Evolutionary conservation across 2,797 vertebrate species (phyloP).

Genomic region (Gallinago solitaria): DNA sequence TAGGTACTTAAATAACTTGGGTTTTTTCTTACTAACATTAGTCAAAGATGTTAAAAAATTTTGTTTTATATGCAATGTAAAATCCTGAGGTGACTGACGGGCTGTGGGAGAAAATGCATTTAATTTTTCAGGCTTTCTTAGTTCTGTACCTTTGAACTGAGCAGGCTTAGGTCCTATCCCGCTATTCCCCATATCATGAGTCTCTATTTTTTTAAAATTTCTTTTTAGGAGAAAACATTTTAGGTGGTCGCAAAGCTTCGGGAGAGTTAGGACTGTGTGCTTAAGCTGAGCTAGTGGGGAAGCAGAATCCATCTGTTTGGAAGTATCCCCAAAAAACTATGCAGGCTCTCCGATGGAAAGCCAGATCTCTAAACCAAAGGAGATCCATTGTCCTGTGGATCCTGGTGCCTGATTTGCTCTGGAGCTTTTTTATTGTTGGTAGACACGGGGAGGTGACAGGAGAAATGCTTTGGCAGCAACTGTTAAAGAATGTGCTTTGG

Average conservation of each 20-base stretch:
- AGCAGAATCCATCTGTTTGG: not conserved
- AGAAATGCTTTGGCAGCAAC: not conserved
- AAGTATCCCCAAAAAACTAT: not conserved
- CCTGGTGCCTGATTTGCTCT: not conserved
- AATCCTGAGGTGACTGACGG: not conserved
- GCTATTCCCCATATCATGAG: rapidly evolving
- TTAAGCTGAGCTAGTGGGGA: not conserved
- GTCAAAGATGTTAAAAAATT: not conserved
- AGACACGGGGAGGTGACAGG: not conserved
- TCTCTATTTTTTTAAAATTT: not conserved
- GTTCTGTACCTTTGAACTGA: not conserved
- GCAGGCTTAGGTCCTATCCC: not conserved
- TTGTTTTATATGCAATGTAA: not conserved
- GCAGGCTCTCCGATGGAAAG: not conserved
- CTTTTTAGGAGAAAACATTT: not conserved
- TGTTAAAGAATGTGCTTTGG: not conserved
- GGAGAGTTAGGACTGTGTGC: not conserved
- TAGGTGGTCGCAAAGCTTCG: not conserved
- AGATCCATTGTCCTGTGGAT: not conserved
- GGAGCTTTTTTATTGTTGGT: not conserved
- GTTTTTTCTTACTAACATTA: not conserved
- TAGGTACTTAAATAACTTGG: not conserved
- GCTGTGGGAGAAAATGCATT: not conserved
- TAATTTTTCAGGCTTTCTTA: not conserved
- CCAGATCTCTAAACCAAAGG: not conserved